phyloP scores from a whole-genome alignment of 2,797 vertebrate species.

The Graptemys geographica region DNA sequence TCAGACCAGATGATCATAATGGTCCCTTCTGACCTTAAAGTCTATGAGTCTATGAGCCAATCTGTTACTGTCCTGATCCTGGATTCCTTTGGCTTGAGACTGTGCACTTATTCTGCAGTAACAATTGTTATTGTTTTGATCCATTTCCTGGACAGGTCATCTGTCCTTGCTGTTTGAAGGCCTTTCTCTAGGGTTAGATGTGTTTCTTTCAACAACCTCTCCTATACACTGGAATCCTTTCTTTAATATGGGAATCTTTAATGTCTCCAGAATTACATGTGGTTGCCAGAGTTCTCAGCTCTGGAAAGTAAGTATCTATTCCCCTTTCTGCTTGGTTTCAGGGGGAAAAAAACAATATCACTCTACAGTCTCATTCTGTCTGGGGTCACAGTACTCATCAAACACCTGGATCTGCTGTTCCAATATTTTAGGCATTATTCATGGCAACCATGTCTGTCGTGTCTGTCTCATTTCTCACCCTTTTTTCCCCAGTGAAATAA shows the following conservation, averaged over 20 bases:
- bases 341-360: too few species aligned
- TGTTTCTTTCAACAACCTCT: background rate
- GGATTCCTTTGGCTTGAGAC: background rate
- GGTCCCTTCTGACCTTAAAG: too few species aligned
- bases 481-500: too few species aligned
- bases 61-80: background rate
- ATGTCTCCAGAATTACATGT: background rate
- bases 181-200: background rate
- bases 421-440: too few species aligned
- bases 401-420: too few species aligned
- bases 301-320: background rate
- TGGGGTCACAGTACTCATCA: too few species aligned
- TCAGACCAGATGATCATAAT: too few species aligned
- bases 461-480: too few species aligned
- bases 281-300: background rate
- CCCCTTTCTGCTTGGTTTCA: too few species aligned
- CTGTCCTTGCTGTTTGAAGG: background rate
- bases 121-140: background rate
- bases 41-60: too few species aligned
- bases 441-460: too few species aligned
- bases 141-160: background rate
- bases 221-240: background rate
- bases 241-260: background rate
- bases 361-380: too few species aligned
- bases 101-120: background rate